Evolutionary conservation across 2,888 invertebrate genomes (phyloP).

Genomic region (Caenorhabditis afra): DNA sequence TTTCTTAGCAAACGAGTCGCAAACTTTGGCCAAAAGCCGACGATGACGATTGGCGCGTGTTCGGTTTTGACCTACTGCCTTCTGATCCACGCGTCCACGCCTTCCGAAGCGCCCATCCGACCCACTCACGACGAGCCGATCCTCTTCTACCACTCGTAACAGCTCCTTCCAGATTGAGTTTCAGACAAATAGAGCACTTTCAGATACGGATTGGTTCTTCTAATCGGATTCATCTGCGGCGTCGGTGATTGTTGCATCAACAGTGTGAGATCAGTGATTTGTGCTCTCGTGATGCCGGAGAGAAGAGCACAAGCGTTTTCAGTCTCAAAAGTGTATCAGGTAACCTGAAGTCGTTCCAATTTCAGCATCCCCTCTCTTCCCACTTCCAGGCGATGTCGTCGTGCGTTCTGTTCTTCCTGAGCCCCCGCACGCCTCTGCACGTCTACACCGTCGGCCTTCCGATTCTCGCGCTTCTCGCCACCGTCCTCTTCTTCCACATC

Average conservation of each 20-base stretch:
- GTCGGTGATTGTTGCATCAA: slow-evolving; percentile 62
- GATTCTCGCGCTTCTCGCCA: slow-evolving; percentile 9
- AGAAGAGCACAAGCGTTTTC: slow-evolving; percentile 63
- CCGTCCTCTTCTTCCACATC: slow-evolving; percentile 21
- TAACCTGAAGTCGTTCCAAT: background rate
- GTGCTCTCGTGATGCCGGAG: slow-evolving; percentile 62
- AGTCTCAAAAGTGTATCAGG: slow-evolving; percentile 69
- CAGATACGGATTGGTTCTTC: background rate
- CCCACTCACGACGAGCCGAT: slow-evolving; percentile 56
- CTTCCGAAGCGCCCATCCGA: slow-evolving; percentile 53
- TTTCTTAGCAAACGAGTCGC: slow-evolving; percentile 55
- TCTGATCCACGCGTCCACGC: slow-evolving; percentile 56
- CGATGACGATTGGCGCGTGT: slow-evolving; percentile 58
- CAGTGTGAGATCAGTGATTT: slow-evolving; percentile 61
- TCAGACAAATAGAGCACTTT: background rate
- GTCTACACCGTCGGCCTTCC: slow-evolving; percentile 39
- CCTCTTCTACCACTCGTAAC: slow-evolving; percentile 49
- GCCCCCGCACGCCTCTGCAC: slow-evolving; percentile 22
- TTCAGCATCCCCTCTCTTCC: background rate
- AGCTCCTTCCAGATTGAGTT: background rate
- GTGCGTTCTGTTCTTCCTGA: slow-evolving; percentile 33
- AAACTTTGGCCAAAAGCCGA: slow-evolving; percentile 65
- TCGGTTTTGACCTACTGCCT: slow-evolving; percentile 8
- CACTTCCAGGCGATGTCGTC: slow-evolving; percentile 9
- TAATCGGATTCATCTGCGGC: slow-evolving; percentile 50